Percentiles rank a stretch among this genome's conserved stretches.
phyloP scores from a whole-genome alignment of 2,888 invertebrate genomes.

The Dynastes grantii region DNA sequence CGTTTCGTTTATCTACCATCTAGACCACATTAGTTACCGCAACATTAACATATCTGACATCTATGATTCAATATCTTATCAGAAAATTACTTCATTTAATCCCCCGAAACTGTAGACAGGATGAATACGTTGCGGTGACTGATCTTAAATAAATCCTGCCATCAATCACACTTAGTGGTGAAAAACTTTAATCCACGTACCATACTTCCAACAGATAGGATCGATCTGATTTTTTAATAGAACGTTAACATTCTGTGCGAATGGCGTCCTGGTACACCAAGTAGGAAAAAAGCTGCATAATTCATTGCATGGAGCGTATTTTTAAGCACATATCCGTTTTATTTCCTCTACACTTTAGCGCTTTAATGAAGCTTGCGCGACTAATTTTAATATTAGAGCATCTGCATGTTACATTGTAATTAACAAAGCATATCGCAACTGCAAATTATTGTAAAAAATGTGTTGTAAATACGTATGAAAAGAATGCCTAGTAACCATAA shows the following conservation, averaged over 20 bases:
- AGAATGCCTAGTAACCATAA: no score
- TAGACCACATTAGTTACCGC: constrained; percentile 49
- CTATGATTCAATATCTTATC: constrained; percentile 54
- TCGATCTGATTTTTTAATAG: constrained; percentile 2
- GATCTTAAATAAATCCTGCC: constrained; percentile 57
- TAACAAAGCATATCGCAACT: no score
- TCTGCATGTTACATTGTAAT: no score
- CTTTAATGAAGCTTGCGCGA: no score
- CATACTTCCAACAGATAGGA: constrained; percentile 2
- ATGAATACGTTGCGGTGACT: constrained; percentile 55
- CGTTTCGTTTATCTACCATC: constrained; percentile 48
- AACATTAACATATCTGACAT: constrained; percentile 54
- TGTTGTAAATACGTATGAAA: no score
- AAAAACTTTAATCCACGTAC: constrained; percentile 34
- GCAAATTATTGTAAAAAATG: no score
- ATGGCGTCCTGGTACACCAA: background rate
- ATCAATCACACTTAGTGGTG: constrained; percentile 55
- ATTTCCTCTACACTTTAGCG: no score
- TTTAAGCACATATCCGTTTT: no score
- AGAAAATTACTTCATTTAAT: constrained; percentile 53
- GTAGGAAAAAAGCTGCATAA: no score
- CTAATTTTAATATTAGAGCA: no score
- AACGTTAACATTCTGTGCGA: constrained; percentile 5
- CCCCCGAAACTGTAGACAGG: constrained; percentile 28
- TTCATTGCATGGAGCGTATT: no score